Evolutionary conservation across 2,888 invertebrate genomes (phyloP).

Genomic region (Dicyrtoma fusca): DNA sequence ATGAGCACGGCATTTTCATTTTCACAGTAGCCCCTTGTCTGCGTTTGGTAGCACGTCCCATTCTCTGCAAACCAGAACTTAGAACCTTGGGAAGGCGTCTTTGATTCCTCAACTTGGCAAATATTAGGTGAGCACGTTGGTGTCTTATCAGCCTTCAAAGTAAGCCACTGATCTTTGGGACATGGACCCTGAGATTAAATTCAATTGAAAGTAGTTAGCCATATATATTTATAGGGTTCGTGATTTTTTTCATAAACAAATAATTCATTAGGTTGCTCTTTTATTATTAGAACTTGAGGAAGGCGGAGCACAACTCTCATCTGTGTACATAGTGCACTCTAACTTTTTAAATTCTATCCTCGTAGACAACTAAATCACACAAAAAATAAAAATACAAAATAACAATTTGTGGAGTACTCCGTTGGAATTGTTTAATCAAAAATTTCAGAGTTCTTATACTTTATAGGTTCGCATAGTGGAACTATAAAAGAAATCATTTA

Average conservation of each 20-base stretch:
- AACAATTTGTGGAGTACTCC: background rate
- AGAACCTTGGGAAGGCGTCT: conserved; percentile 16
- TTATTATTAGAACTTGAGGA: too few species aligned
- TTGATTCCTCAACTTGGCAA: conserved; percentile 18
- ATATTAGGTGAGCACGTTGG: conserved; percentile 22
- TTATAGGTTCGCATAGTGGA: too few species aligned
- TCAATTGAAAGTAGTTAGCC: background rate
- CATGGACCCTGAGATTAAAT: conserved; percentile 26
- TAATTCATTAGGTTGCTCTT: background rate
- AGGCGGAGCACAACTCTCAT: too few species aligned
- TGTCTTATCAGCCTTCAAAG: conserved; percentile 1
- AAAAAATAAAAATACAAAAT: too few species aligned
- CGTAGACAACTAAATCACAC: too few species aligned
- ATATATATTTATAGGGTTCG: conserved; percentile 1
- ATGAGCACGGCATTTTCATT: conserved; percentile 11
- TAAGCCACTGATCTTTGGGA: conserved; percentile 21
- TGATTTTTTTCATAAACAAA: background rate
- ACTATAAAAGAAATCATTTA: too few species aligned
- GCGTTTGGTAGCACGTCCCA: conserved; percentile 29
- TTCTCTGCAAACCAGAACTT: conserved; percentile 29
- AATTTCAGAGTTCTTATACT: too few species aligned
- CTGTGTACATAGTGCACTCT: too few species aligned
- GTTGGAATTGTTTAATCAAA: too few species aligned
- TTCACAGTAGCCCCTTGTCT: conserved; percentile 20
- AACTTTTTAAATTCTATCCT: too few species aligned